Evolutionary conservation across 2,113 vertebrate species (phyloP), one percentile per base, ranked within the genome.

Genomic region (Lota lota): DNA sequence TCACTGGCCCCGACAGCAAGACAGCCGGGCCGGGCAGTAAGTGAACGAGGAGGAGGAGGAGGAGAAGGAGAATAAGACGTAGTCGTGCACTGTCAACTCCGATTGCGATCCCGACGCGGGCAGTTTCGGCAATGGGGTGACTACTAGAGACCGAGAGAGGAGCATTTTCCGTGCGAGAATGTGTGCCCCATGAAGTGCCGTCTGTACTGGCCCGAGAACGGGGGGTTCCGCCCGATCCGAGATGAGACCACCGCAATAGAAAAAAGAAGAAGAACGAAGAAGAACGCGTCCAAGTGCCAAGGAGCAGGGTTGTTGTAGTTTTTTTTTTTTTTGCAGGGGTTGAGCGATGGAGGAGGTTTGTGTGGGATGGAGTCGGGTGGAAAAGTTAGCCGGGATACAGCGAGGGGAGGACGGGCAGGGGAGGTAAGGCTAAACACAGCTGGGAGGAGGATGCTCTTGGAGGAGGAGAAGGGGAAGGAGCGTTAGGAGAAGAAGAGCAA

Each of bases 131-230:
- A 79, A 79, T 78, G 74, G 82, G 74, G 79, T 75, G 83, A 72
- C 85, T 83, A 72, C 85, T 83, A 90, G 61, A 83, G 61, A 74
- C 85, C 83, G 67, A 80, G 80, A 64, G 68, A 74, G 53, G 85
- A 87, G 74, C 92, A 93, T 93, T 79, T 90, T 91, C 91, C 92
- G 89, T 66, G 77, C 83, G 78, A 87, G 62, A 76, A 81, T 78
- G 86, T 62, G 87, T 77, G 85, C 87, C 91, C 91, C 92, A 92
- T 93, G 87, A 83, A 90, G 88, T 80, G 83, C 76, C 73, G 65
- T 53, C 28, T 14, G 71, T 68, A 75, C 70, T 69, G 75, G 70
- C 71, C 70, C 40, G 17, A n/a, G 16, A 56, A 17, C 22, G 77
- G 84, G 68, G 79, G 84, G 84, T 82, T 87, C 87, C 89, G 79